phyloP scores from a whole-genome alignment of 2,113 vertebrate species.

The Hyperopisus bebe region DNA sequence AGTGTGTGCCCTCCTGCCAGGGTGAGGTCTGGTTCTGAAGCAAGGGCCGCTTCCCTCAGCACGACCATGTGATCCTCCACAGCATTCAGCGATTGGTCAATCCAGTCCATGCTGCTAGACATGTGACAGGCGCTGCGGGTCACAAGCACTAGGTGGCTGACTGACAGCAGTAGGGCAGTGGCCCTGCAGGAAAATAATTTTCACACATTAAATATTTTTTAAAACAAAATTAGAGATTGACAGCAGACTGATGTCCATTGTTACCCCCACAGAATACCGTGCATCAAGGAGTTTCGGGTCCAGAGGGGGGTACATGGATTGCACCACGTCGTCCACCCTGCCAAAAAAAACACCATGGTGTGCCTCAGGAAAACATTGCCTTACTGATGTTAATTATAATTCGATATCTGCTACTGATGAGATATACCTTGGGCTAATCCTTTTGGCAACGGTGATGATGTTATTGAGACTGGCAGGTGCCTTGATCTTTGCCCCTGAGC shows the following conservation, averaged over 20 bases:
- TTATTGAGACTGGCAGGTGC: slow-evolving; percentile 82
- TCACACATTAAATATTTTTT: background rate
- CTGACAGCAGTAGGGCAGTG: slow-evolving; percentile 78
- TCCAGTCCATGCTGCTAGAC: slow-evolving; percentile 81
- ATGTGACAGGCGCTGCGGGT: slow-evolving; percentile 88
- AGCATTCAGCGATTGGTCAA: slow-evolving; percentile 79
- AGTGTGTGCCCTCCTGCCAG: slow-evolving; percentile 50
- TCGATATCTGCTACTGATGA: background rate
- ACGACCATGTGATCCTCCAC: slow-evolving; percentile 88
- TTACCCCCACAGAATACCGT: slow-evolving; percentile 54
- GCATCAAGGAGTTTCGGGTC: slow-evolving; percentile 92
- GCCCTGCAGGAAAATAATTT: slow-evolving; percentile 58
- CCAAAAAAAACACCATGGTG: background rate
- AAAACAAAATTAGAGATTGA: background rate
- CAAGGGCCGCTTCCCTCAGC: slow-evolving; percentile 80
- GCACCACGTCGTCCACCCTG: slow-evolving; percentile 90
- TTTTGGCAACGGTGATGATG: slow-evolving; percentile 88
- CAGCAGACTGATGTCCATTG: background rate
- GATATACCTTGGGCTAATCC: slow-evolving; percentile 87
- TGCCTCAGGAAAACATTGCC: background rate
- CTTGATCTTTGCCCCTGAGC: slow-evolving; percentile 85
- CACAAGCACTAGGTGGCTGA: slow-evolving; percentile 90
- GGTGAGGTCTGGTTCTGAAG: slow-evolving; percentile 71
- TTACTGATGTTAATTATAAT: background rate
- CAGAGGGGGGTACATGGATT: slow-evolving; percentile 91